A percentile compares a stretch with the other conserved stretches of the same genome.
Evolutionary conservation across 2,888 invertebrate species (phyloP).

Genomic region (Empis stercorea): DNA sequence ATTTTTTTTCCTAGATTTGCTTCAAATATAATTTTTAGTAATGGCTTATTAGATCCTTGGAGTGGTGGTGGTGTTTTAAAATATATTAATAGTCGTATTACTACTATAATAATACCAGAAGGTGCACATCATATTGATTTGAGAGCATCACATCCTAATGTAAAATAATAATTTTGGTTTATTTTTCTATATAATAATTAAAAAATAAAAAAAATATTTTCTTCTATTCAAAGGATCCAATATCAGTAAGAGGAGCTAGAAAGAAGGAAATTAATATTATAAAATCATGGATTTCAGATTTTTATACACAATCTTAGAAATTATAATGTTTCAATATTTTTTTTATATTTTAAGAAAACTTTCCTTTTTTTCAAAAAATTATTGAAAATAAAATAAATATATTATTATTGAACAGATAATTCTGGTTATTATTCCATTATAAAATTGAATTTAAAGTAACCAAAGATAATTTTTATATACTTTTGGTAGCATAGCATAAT

Average conservation of each 20-base stretch:
- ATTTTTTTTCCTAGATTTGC: constrained; percentile 31
- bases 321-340: no score
- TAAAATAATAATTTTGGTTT: constrained; percentile 1
- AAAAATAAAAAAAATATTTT: no score
- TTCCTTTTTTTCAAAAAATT: no score
- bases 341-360: no score
- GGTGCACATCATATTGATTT: constrained; percentile 81
- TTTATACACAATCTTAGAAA: constrained; percentile 1
- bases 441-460: no score
- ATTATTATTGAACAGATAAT: no score
- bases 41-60: constrained; percentile 81
- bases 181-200: no score
- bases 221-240: constrained; percentile 22
- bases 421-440: no score
- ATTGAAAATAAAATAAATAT: no score
- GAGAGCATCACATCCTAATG: constrained; percentile 35
- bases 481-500: no score
- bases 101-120: constrained; percentile 62
- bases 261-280: constrained; percentile 22
- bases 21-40: constrained; percentile 67
- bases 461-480: no score
- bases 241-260: constrained; percentile 24
- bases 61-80: constrained; percentile 68
- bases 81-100: constrained; percentile 50
- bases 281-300: constrained; percentile 7